Base-by-base conservation (phyloP, 1,140 invertebrate species). In the Brachionus calyciflorus region DNA sequence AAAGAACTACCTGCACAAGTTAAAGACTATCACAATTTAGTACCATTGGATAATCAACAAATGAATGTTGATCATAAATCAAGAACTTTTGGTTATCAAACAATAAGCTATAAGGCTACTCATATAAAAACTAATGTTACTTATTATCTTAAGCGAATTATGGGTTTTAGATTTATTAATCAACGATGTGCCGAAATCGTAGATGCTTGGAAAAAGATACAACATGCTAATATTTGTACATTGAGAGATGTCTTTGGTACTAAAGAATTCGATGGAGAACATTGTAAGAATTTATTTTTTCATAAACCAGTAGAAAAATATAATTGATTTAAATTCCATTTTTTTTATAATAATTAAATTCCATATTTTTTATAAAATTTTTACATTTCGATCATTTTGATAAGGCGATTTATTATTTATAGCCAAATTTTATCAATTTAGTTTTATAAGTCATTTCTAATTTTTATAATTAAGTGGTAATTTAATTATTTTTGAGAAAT, bases 211-310 rank as follows among this genome's bases (percentile, higher is more conserved):
- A 94, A 94, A 82, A 91, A 93, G 84, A 86, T 97, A 21, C 89
- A 90, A 79, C 94, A 96, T 86, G 91, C 93, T 79, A 96, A 96
- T 88, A 88, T 97, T 78, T 92, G 96, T 48, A 90, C 92, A 79
- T 87, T 97, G 44, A 88, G 91, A 82, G 93, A 96, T 85, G 91
- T 93, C 70, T 97, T 98, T 85, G 93, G 93, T 10, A 96, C 94
- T 40, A 95, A 95, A 86, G 91, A 91, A 41, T 97, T 97, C 86
- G 91, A 92, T 81, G 95, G 97, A 88, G 73, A 76, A 41, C 91
- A 92, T 87, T 96, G 92, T 94, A 85, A 88, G 91, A 89, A n/a
- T n/a, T n/a, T n/a, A n/a, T n/a, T n/a, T n/a, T n/a, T n/a, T n/a
- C n/a, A n/a, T n/a, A n/a, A n/a, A n/a, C n/a, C n/a, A n/a, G n/a